Base-by-base conservation (phyloP, 2,888 invertebrate species). In the Dryobota labecula region DNA sequence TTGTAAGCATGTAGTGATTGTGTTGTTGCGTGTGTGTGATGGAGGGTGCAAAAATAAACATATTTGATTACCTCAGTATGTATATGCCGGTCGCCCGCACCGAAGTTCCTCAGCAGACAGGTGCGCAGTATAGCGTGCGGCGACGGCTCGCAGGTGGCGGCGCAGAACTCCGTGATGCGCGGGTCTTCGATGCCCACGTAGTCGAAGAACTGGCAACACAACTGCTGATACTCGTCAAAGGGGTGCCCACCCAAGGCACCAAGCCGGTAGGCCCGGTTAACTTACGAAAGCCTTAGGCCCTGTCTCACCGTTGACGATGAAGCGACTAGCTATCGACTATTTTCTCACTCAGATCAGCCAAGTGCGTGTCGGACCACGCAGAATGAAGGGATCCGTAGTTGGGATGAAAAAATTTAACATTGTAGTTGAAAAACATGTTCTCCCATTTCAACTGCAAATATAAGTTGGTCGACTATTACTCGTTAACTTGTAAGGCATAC, bases 141-240 rank as follows among this genome's bases (percentile, higher is more conserved):
- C 15, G 98, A 98, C 0, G 99, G 99, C 94, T 99, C 99, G 61
- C 99, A 99, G 0, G 99, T 98, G 92, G 99, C 99, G n/a, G 98
- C 98, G 94, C 99, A 99, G 93, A 99, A 98, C 93, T 99, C 99
- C 57, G 98, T 97, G 41, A 99, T 98, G 82, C 99, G 97, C 0
- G 99, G 99, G 96, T 99, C 99, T 90, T 98, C 98, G 70, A 99
- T 98, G 84, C 97, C 97, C 83, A 99, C 98, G 92, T 98, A 98
- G 95, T 99, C 99, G 92, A 99, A 99, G 89, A 98, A 98, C 97
- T 97, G 88, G 89, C 84, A 71, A 63, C 20, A 77, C 7, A 54
- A 47, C 60, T 53, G 8, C 9, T 18, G 9, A 6, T 20, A n/a
- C 27, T 76, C 9, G 56, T 57, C 49, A 73, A 7, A 6, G 9